Conservation (phyloP, 2,113 vertebrate species). For the Conger conger region DNA sequence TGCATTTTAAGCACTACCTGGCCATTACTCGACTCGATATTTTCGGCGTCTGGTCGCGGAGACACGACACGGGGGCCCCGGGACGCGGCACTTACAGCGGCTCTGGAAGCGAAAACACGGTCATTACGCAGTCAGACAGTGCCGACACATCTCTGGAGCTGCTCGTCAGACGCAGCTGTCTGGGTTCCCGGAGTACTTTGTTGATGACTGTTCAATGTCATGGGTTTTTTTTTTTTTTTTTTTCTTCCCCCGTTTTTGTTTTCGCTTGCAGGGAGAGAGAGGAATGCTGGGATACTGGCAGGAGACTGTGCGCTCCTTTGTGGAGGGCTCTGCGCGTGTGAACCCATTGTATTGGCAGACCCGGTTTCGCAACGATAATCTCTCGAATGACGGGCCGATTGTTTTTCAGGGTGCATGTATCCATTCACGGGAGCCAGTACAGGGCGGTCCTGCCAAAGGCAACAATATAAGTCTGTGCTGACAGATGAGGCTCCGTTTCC, state of each 20-base stretch:
- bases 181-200: neutral
- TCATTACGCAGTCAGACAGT: constrained; percentile 38
- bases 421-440: neutral
- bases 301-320: neutral
- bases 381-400: neutral
- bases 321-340: neutral
- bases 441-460: neutral
- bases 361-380: neutral
- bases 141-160: neutral
- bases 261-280: neutral
- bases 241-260: too few species aligned
- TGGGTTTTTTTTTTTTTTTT: too few species aligned
- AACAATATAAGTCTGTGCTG: neutral
- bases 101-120: constrained; percentile 31
- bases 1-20: constrained; percentile 16
- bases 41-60: constrained; percentile 37
- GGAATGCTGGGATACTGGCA: neutral
- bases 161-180: constrained; percentile 18
- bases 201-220: neutral
- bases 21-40: constrained; percentile 33
- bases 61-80: neutral
- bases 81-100: constrained; percentile 15
- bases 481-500: neutral
- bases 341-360: neutral
- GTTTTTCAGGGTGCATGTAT: neutral